Evolutionary conservation across 2,797 vertebrate genomes (phyloP), one percentile per base, ranked within the genome.

Genomic region (Aphelocoma californica): DNA sequence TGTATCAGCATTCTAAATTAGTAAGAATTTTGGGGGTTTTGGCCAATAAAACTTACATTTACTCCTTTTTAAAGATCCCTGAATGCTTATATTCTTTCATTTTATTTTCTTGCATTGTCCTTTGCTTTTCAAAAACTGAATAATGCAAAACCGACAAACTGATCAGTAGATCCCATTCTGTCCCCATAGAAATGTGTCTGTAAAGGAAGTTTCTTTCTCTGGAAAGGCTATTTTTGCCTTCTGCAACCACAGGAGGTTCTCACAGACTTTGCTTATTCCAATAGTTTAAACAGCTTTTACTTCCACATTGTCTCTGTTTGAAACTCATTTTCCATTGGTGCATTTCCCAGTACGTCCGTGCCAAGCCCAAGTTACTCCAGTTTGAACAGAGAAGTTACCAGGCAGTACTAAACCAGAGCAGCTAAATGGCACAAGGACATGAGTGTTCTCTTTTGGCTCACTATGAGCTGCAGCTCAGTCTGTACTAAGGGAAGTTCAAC

Each of bases 221-320:
- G 16, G 29, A 71, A 87, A 60, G 26, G 36, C 21, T 61, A 65
- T 48, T 60, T 64, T 75, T 78, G 25, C 93, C 67, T 85, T 83
- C 53, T 82, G 57, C 88, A 92, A 23, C 86, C 88, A 96, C 96
- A 87, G 96, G 94, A 96, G 94, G 94, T 93, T 78, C 91, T 96
- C 95, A 34, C 42, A 92, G 88, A 45, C 93, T 81, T 91, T 7
- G 7, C 74, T 74, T 91, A 57, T 78, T 87, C 75, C 57, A 71
- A 1, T 19, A 64, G 42, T 80, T 89, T 74, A 29, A 81, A 42
- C 36, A 89, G 73, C 54, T 60, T 79, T 86, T 93, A 60, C 36
- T 66, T 78, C 47, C 80, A 10, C 36, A 7, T 42, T 85, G 31
- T 54, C 36, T 70, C 70, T 72, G n/a, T 48, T 86, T 61, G 56